Evolutionary conservation across 2,113 vertebrate genomes (phyloP).

Genomic region (Oriolus oriolus): DNA sequence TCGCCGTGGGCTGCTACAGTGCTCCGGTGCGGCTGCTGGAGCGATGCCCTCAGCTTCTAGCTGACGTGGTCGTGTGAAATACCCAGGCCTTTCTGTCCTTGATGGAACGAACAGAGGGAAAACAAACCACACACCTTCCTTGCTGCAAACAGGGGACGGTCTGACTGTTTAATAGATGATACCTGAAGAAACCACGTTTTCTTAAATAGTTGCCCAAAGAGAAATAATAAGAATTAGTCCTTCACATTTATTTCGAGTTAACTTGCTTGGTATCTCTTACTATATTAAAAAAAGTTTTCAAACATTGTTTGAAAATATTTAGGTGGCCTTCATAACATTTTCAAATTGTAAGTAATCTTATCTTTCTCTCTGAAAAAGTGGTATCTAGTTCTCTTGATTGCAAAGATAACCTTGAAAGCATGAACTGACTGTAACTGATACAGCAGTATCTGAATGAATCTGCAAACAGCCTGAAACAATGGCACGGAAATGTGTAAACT

Average conservation of each 20-base stretch:
- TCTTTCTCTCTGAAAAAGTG: not conserved
- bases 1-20: accelerated
- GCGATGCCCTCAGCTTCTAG: accelerated
- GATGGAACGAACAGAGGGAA: not conserved
- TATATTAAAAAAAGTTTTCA: not conserved
- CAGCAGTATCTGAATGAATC: not conserved
- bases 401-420: not conserved
- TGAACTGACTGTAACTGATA: not conserved
- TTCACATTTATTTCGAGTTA: accelerated
- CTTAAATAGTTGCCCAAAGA: not conserved
- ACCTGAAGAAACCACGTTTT: not conserved
- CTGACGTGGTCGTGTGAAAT: accelerated
- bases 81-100: not conserved
- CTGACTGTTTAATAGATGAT: accelerated
- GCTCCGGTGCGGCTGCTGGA: not conserved
- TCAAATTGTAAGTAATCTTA: not conserved
- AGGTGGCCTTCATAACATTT: not conserved
- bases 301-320: not conserved
- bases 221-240: not conserved
- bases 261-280: not conserved
- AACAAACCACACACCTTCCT: not conserved
- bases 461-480: not conserved
- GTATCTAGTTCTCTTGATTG: not conserved
- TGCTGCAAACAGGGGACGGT: accelerated
- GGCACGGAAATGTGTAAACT: not conserved